phyloP scores from a whole-genome alignment of 1,140 invertebrate genomes.

The Drosophila tropicalis region DNA sequence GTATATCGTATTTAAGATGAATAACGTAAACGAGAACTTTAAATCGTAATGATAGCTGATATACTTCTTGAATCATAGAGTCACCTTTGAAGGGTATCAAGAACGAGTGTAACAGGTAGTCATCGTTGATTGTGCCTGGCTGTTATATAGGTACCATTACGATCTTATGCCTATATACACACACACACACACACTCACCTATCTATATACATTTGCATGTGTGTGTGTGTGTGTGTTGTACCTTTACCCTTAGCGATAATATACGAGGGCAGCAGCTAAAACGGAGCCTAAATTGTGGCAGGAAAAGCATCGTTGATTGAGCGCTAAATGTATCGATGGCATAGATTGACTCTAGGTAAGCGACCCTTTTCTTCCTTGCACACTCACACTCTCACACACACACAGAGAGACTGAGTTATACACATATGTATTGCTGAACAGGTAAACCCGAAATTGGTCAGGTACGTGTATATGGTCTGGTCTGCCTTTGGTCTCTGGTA shows the following conservation, averaged over 20 bases:
- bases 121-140: constrained; percentile 10
- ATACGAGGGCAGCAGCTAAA: constrained; percentile 23
- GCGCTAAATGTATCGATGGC: constrained; percentile 52
- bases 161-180: constrained; percentile 17
- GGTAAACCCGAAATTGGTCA: constrained; percentile 20
- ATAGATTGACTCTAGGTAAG: constrained; percentile 45
- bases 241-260: constrained; percentile 25
- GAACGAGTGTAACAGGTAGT: constrained; percentile 72
- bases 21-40: too few species aligned
- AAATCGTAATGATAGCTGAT: neutral
- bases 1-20: too few species aligned
- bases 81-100: neutral
- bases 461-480: constrained; percentile 39
- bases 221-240: constrained; percentile 1
- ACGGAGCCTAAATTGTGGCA: constrained; percentile 1
- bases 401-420: neutral
- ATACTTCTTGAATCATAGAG: neutral
- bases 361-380: constrained; percentile 13
- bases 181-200: neutral
- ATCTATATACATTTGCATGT: constrained; percentile 4
- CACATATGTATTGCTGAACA: constrained; percentile 3
- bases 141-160: constrained; percentile 13
- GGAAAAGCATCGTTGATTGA: constrained; percentile 50
- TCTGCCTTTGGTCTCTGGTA: neutral
- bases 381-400: constrained; percentile 20